phyloP scores from a whole-genome alignment of 2,797 vertebrate genomes.

The Rhadinocentrus ornatus region DNA sequence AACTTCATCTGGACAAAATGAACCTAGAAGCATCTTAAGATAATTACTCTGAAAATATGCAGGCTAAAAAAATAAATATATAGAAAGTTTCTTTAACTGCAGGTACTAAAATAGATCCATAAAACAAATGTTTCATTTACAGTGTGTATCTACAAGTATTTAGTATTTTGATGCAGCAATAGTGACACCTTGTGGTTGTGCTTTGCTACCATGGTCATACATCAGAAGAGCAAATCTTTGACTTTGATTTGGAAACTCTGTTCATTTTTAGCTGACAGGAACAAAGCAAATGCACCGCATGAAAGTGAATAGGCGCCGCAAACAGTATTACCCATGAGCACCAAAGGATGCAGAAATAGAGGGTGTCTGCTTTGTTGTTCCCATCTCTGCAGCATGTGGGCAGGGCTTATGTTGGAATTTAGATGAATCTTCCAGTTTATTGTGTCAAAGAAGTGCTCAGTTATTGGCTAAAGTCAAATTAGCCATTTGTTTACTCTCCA shows the following conservation, averaged over 20 bases:
- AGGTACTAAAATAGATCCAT: neutral
- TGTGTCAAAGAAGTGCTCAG: slow-evolving; percentile 67
- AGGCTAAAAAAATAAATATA: neutral
- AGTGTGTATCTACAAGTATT: slow-evolving; percentile 10
- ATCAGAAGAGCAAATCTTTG: slow-evolving; percentile 16
- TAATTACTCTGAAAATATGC: neutral
- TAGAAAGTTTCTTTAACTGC: neutral
- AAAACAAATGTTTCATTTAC: slow-evolving; percentile 20
- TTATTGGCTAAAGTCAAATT: slow-evolving; percentile 78
- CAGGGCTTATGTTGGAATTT: slow-evolving; percentile 81
- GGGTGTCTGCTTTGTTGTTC: slow-evolving; percentile 48
- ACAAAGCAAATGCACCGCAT: slow-evolving; percentile 11
- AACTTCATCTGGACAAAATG: neutral
- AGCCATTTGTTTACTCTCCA: slow-evolving; percentile 71
- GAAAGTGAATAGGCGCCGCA: slow-evolving; percentile 34
- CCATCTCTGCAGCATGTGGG: slow-evolving; percentile 62
- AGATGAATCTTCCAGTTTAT: slow-evolving; percentile 74
- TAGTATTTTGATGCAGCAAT: slow-evolving; percentile 54
- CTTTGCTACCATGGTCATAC: slow-evolving; percentile 29
- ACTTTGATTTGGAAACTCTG: slow-evolving; percentile 34
- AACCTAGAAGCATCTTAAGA: neutral
- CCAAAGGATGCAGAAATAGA: slow-evolving; percentile 50
- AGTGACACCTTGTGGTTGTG: slow-evolving; percentile 74
- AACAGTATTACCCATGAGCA: slow-evolving; percentile 36
- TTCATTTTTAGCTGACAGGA: slow-evolving; percentile 26